phyloP scores from a whole-genome alignment of 2,888 invertebrate species.

The Pristionchus exspectatus region DNA sequence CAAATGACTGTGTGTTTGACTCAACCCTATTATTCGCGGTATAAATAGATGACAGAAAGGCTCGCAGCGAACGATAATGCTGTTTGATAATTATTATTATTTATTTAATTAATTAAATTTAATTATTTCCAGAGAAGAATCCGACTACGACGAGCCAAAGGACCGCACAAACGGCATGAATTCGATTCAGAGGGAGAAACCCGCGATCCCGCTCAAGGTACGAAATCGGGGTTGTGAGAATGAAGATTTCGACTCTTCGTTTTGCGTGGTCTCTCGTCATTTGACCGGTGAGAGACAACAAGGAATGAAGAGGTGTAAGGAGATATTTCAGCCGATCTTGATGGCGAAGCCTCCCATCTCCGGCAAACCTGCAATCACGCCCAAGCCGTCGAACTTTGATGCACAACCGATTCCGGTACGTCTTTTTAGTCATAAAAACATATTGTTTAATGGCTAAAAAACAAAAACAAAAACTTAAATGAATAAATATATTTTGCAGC shows the following conservation, averaged over 20 bases:
- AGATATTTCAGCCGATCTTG: background rate
- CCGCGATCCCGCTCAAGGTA: background rate
- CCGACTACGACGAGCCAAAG: conserved; percentile 45
- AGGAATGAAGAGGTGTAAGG: no score
- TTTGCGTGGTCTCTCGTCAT: no score
- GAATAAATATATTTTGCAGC: background rate
- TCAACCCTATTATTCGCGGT: no score
- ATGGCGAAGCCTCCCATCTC: background rate
- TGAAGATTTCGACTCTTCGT: no score
- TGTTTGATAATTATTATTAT: background rate
- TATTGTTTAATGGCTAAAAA: no score
- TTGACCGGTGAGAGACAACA: no score
- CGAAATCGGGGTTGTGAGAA: no score
- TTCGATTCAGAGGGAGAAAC: conserved; percentile 13
- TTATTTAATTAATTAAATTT: no score
- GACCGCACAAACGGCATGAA: background rate
- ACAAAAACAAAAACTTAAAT: background rate
- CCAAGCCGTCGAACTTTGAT: background rate
- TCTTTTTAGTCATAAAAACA: background rate
- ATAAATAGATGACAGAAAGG: no score
- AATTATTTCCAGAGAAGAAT: background rate
- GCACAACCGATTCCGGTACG: background rate
- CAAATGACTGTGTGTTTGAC: no score
- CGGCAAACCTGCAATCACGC: background rate
- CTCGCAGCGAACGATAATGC: no score